These are phyloP conservation scores for Chorisops tibialis DNA, from an alignment of 2,888 invertebrate species.

Conservation along the genomic window DNA sequence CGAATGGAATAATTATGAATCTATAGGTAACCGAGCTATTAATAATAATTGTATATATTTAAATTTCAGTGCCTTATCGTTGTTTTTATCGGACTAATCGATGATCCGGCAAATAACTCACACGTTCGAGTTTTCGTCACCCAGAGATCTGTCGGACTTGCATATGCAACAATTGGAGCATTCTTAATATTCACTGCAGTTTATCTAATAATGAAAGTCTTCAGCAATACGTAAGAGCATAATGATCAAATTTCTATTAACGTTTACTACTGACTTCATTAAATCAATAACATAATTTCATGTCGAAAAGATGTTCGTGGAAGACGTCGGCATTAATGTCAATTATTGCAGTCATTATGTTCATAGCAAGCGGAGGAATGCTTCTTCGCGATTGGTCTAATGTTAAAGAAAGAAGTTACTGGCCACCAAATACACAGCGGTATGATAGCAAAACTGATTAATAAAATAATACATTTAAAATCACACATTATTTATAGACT, in stretches of 20 bases:
- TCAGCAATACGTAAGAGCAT: constrained; percentile 47
- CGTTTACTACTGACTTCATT: too few species aligned
- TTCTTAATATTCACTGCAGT: constrained; percentile 47
- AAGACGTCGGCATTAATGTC: constrained; percentile 48
- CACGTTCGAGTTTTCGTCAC: constrained; percentile 42
- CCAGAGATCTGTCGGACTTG: constrained; percentile 47
- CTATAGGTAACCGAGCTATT: too few species aligned
- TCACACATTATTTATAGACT: constrained; percentile 34
- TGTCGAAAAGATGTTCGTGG: constrained; percentile 47
- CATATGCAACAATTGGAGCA: constrained; percentile 51
- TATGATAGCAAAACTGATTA: constrained; percentile 7
- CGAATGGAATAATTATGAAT: not conserved
- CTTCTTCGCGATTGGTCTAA: constrained; percentile 50
- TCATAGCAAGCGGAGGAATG: constrained; percentile 44
- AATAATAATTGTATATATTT: not conserved
- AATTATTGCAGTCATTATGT: constrained; percentile 45
- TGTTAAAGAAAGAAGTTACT: constrained; percentile 49
- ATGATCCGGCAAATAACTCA: constrained; percentile 49
- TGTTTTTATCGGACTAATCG: constrained; percentile 49
- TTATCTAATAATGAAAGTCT: constrained; percentile 48
- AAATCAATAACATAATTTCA: too few species aligned
- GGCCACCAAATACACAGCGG: constrained; percentile 52
- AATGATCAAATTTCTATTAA: not conserved
- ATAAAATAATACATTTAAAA: not conserved
- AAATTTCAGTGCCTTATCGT: constrained; percentile 44